Conservation (phyloP, 92 coral and sea anemone species). For the Umimayanthus kanabou region DNA sequence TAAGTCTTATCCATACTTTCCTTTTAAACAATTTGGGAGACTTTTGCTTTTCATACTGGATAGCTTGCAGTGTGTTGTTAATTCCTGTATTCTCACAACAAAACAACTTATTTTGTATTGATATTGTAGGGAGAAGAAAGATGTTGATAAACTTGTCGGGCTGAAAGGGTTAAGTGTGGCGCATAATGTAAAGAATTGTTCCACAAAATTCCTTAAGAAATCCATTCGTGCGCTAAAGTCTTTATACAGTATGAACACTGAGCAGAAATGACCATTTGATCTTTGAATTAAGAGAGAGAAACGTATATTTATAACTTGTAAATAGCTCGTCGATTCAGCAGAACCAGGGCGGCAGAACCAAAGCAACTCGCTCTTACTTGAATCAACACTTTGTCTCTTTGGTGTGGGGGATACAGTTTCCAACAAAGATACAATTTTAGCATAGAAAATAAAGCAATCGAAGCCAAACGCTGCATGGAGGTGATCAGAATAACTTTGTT, state of each 20-base stretch:
- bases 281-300: background rate
- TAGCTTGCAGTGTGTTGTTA: too few relatives aligned
- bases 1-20: too few relatives aligned
- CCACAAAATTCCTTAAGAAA: background rate
- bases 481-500: background rate
- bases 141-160: too few relatives aligned
- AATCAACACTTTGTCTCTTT: background rate
- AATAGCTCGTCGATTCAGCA: background rate
- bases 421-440: background rate
- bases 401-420: background rate
- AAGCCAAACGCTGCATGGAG: background rate
- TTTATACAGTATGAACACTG: background rate
- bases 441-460: background rate
- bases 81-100: too few relatives aligned
- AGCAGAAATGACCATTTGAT: background rate
- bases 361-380: background rate
- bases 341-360: background rate
- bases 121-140: too few relatives aligned
- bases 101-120: too few relatives aligned
- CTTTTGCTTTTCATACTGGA: too few relatives aligned
- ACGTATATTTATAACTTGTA: conserved; percentile 12
- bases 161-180: background rate
- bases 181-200: background rate
- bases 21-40: too few relatives aligned
- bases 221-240: background rate